Conservation (phyloP, 2,797 vertebrate species). For the Coilia nasus region DNA sequence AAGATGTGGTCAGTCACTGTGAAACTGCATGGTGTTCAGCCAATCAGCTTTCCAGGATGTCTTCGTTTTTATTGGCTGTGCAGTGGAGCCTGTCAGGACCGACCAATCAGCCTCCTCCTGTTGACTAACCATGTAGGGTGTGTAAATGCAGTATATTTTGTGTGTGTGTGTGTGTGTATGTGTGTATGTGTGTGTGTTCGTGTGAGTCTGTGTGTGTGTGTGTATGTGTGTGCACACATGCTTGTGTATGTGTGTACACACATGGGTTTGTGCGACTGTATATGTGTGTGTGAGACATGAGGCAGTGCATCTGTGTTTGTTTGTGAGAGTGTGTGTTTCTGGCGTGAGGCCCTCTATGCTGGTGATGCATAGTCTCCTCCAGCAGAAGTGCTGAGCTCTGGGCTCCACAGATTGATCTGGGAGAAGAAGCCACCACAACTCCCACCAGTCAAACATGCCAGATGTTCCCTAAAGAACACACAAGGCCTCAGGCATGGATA, state of each 20-base stretch:
- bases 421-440: background rate
- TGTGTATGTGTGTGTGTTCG: background rate
- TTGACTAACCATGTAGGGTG: background rate
- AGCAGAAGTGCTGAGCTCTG: constrained; percentile 21
- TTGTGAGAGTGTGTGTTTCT: background rate
- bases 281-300: background rate
- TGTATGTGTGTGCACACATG: background rate
- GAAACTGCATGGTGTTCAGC: background rate
- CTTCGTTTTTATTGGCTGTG: background rate
- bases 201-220: background rate
- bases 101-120: background rate
- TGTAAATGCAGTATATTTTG: background rate
- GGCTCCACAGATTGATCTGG: constrained; percentile 10
- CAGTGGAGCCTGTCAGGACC: background rate
- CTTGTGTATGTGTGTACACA: background rate
- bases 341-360: background rate
- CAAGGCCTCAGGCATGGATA: background rate
- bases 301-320: no score
- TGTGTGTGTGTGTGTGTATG: background rate
- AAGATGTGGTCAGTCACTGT: background rate
- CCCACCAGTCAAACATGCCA: background rate
- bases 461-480: background rate
- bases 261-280: background rate
- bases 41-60: background rate
- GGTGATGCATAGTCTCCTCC: background rate